Percentiles rank a stretch among this genome's conserved stretches.
Conservation (phyloP, 2,113 vertebrate species). For the Castor canadensis region DNA sequence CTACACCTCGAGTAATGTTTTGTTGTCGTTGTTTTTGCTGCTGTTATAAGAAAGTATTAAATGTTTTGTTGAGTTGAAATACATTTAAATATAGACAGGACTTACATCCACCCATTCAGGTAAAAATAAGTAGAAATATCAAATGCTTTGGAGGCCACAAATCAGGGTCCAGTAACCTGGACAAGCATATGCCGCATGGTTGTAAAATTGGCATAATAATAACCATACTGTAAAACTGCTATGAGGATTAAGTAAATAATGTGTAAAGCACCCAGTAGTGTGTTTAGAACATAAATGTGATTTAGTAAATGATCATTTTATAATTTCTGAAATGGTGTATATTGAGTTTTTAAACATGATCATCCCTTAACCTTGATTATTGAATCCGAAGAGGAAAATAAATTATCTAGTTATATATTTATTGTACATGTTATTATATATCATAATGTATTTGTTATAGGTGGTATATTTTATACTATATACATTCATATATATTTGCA, state of each 20-base stretch:
- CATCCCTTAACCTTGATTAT: not conserved
- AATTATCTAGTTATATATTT: not conserved
- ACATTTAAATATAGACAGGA: not conserved
- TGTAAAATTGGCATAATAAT: not conserved
- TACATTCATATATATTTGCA: not conserved
- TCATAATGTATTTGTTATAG: not conserved
- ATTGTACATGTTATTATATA: not conserved
- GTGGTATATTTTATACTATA: not conserved
- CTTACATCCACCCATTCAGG: not conserved
- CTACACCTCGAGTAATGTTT: not conserved
- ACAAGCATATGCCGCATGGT: not conserved
- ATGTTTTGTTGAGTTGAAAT: not conserved
- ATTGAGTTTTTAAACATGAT: not conserved
- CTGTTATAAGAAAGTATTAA: not conserved
- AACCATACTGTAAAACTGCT: not conserved
- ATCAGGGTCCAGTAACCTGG: accelerated
- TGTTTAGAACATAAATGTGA: not conserved
- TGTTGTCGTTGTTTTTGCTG: not conserved
- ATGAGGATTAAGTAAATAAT: not conserved
- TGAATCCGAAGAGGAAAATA: not conserved
- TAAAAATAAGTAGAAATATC: not conserved
- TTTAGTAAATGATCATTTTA: not conserved
- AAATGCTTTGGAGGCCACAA: not conserved
- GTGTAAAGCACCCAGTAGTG: not conserved
- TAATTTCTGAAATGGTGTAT: not conserved